phyloP scores from a whole-genome alignment of 1,140 invertebrate species.

The Pseudomyrmex concolor region DNA sequence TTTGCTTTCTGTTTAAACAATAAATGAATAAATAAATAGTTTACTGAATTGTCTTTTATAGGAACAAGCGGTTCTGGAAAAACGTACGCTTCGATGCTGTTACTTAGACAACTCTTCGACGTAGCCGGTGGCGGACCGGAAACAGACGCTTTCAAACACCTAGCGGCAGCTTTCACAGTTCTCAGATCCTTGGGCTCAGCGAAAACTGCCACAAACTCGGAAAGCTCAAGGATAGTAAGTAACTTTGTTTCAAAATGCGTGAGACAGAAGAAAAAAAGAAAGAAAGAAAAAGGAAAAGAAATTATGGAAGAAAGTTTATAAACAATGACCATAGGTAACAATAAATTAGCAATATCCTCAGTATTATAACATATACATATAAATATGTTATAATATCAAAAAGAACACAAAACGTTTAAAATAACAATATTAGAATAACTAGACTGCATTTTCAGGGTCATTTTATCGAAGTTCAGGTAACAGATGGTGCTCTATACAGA shows the following conservation, averaged over 20 bases:
- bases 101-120: slow-evolving; percentile 95
- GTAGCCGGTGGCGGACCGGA: slow-evolving; percentile 96
- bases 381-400: background rate
- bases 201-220: slow-evolving; percentile 94
- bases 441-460: slow-evolving; percentile 89
- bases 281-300: background rate
- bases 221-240: slow-evolving; percentile 96
- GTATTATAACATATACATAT: background rate
- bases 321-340: background rate
- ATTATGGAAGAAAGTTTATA: background rate
- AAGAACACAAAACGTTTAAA: background rate
- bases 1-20: no score
- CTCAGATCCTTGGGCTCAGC: slow-evolving; percentile 95
- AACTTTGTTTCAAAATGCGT: slow-evolving; percentile 41
- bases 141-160: slow-evolving; percentile 98
- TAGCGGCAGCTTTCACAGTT: slow-evolving; percentile 97
- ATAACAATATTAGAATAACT: background rate
- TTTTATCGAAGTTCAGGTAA: slow-evolving; percentile 98
- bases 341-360: background rate
- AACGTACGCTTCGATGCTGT: slow-evolving; percentile 96
- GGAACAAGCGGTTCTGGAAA: slow-evolving; percentile 97
- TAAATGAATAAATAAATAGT: no score
- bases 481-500: slow-evolving; percentile 96
- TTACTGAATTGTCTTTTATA: slow-evolving; percentile 76
- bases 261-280: slow-evolving; percentile 17